These are phyloP conservation scores for Tricholaema leucomelas DNA, from an alignment of 2,113 vertebrate species.

Conservation along the genomic window DNA sequence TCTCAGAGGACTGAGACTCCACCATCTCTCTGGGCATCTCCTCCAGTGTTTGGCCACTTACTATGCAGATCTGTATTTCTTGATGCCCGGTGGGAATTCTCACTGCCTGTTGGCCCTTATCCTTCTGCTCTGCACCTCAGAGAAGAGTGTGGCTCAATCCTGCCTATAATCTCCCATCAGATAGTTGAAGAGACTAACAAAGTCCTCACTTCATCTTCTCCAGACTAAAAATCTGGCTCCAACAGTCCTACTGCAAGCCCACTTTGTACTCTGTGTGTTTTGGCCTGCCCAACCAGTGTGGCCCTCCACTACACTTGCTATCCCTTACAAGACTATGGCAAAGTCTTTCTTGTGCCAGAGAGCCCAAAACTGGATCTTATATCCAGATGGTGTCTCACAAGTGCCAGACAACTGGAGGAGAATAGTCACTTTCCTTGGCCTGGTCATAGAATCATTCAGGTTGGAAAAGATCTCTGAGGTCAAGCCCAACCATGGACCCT, in stretches of 20 bases:
- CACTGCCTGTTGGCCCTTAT: not conserved
- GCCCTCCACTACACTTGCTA: not conserved
- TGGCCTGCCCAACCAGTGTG: fast-evolving
- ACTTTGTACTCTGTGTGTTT: not conserved
- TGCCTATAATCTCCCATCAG: not conserved
- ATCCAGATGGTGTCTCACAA: not conserved
- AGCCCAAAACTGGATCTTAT: not conserved
- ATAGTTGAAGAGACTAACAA: not conserved
- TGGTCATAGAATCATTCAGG: no score
- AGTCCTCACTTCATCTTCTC: not conserved
- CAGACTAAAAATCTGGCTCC: not conserved
- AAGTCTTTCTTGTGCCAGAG: not conserved
- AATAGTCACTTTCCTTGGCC: not conserved
- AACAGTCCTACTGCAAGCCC: not conserved
- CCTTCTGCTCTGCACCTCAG: not conserved
- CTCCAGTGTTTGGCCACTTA: not conserved
- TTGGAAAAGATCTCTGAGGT: no score
- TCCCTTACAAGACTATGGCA: not conserved
- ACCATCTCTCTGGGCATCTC: not conserved
- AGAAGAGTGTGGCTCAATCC: not conserved
- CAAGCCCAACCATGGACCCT: no score
- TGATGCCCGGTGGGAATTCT: not conserved
- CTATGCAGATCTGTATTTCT: not conserved
- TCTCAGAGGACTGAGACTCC: not conserved
- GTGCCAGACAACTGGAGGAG: not conserved